A percentile compares a stretch with the other conserved stretches of the same genome.
Evolutionary conservation across 2,113 vertebrate species (phyloP).

Genomic region (Callospermophilus lateralis): DNA sequence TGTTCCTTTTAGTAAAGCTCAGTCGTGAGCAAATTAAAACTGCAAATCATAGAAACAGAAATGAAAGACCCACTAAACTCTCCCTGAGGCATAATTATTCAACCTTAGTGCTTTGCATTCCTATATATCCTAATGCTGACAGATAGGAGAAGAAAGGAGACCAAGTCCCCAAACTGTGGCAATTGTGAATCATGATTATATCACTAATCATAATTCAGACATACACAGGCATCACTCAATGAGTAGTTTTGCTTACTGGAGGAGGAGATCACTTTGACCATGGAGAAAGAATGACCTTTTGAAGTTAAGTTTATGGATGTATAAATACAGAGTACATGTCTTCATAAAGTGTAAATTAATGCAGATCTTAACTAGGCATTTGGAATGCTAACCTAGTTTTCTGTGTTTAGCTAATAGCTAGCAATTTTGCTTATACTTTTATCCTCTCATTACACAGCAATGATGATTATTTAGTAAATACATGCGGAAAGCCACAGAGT

Average conservation of each 20-base stretch:
- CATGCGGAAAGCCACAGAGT: constrained; percentile 55
- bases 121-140: constrained; percentile 35
- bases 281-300: constrained; percentile 31
- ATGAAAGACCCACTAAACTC: constrained; percentile 68
- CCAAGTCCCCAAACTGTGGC: constrained; percentile 61
- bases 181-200: constrained; percentile 50
- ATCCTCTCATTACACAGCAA: constrained; percentile 68
- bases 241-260: constrained; percentile 39
- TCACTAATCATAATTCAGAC: constrained; percentile 69
- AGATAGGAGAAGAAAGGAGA: neutral
- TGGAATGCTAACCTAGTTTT: constrained; percentile 70
- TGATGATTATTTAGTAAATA: constrained; percentile 72
- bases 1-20: constrained; percentile 59
- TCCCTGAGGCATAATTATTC: constrained; percentile 55
- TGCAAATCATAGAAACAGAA: constrained; percentile 77
- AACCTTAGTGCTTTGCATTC: neutral
- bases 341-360: constrained; percentile 67
- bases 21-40: constrained; percentile 78
- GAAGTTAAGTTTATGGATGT: constrained; percentile 41
- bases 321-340: constrained; percentile 44
- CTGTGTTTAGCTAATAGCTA: constrained; percentile 70
- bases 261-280: neutral
- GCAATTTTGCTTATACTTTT: constrained; percentile 71
- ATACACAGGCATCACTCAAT: neutral
- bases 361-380: constrained; percentile 62